Conservation (phyloP, 2,113 vertebrate species). For the Procapra przewalskii region DNA sequence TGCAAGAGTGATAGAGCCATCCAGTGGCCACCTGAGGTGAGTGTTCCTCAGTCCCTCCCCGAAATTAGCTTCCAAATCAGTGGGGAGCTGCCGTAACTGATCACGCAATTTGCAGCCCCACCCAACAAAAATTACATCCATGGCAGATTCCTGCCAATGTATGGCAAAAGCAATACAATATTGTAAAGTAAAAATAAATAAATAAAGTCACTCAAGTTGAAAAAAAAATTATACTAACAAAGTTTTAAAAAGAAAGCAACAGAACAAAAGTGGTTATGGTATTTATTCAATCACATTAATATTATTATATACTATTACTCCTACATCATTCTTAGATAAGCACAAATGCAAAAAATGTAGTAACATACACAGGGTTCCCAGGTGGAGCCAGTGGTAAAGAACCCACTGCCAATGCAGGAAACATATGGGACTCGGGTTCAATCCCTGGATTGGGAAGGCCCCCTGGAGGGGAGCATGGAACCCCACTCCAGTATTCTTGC, state of each 20-base stretch:
- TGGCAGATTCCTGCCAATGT: neutral
- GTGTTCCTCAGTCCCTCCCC: neutral
- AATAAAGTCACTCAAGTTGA: neutral
- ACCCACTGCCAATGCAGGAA: neutral
- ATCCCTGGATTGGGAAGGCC: neutral
- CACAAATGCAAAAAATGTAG: neutral
- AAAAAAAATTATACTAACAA: neutral
- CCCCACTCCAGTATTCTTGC: neutral
- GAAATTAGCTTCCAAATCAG: neutral
- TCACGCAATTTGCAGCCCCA: neutral
- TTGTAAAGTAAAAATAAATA: neutral
- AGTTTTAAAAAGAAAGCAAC: neutral
- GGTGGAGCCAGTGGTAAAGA: neutral
- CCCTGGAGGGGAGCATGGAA: neutral
- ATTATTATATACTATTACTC: neutral
- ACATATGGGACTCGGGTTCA: neutral
- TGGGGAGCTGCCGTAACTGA: neutral
- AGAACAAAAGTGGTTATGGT: neutral
- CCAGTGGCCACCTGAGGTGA: neutral
- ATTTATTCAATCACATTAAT: neutral
- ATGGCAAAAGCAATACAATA: neutral
- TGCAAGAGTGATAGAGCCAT: neutral
- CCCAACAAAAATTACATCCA: neutral
- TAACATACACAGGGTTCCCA: neutral
- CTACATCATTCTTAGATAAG: neutral